Percentiles rank a stretch among this genome's conserved stretches.
These are phyloP conservation scores for Cheirogaleus major DNA, from an alignment of 2,797 vertebrate species.

Conservation along the genomic window DNA sequence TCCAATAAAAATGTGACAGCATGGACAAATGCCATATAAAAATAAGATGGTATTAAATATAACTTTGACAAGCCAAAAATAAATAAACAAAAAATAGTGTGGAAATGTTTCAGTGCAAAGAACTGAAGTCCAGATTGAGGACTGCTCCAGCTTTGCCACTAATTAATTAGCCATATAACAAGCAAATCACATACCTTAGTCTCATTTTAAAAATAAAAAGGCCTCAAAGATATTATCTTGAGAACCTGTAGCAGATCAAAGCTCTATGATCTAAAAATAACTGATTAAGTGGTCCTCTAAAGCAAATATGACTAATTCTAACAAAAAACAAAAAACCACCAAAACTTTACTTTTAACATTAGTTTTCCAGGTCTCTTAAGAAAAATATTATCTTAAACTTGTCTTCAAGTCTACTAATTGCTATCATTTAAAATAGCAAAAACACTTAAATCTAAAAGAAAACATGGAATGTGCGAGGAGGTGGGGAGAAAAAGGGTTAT, in stretches of 20 bases:
- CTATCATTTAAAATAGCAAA: slow-evolving; percentile 11
- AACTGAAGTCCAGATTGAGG: not conserved
- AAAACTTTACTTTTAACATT: not conserved
- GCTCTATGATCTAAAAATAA: not conserved
- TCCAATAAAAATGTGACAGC: not conserved
- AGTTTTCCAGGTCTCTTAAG: not conserved
- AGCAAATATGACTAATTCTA: not conserved
- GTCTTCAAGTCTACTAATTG: not conserved
- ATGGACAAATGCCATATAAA: not conserved
- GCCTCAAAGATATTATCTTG: not conserved
- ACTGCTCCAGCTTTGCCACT: not conserved
- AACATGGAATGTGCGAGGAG: not conserved
- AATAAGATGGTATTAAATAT: not conserved
- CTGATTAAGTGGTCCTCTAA: not conserved
- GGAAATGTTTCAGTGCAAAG: not conserved
- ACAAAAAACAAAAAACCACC: not conserved
- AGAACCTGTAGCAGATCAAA: not conserved
- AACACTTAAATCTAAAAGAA: not conserved
- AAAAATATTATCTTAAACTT: slow-evolving; percentile 26
- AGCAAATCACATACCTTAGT: not conserved
- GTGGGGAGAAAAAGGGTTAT: not conserved
- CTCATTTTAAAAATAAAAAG: slow-evolving; percentile 9
- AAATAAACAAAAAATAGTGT: not conserved
- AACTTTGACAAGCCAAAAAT: not conserved
- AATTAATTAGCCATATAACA: not conserved